phyloP scores from a whole-genome alignment of 1,140 invertebrate genomes.

The Euura lappo region DNA sequence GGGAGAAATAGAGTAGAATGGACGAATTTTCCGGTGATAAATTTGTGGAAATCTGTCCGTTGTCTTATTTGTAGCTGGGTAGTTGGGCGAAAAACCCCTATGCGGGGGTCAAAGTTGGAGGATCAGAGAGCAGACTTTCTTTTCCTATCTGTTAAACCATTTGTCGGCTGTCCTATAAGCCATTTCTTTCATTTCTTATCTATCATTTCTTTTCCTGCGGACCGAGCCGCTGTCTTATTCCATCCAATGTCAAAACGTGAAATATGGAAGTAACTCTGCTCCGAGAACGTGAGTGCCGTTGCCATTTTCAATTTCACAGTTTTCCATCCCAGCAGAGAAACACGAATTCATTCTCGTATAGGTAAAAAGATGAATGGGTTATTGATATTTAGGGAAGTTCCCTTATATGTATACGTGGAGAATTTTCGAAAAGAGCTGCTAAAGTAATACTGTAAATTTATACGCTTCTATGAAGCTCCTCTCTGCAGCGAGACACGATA shows the following conservation, averaged over 20 bases:
- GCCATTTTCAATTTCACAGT: no score
- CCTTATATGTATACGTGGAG: no score
- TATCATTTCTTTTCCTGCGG: background rate
- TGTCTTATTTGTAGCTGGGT: background rate
- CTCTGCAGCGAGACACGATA: background rate
- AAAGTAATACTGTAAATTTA: background rate
- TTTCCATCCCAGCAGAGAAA: no score
- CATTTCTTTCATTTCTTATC: constrained; percentile 4
- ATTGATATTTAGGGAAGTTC: no score
- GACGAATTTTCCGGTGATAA: constrained; percentile 4
- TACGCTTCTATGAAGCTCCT: background rate
- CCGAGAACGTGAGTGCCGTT: no score
- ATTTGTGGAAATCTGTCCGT: constrained; percentile 5
- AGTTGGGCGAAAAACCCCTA: background rate
- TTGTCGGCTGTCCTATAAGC: constrained; percentile 6
- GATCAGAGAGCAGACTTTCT: constrained; percentile 5
- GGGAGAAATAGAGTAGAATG: background rate
- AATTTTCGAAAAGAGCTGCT: no score
- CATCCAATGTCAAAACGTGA: background rate
- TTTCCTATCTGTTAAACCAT: constrained; percentile 7
- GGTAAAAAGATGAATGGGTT: no score
- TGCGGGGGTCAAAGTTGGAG: background rate
- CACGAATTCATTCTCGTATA: no score
- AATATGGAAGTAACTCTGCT: background rate
- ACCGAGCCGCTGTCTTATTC: background rate